A percentile compares a stretch with the other conserved stretches of the same genome.
phyloP scores from a whole-genome alignment of 2,797 vertebrate genomes.

The Limosa lapponica region DNA sequence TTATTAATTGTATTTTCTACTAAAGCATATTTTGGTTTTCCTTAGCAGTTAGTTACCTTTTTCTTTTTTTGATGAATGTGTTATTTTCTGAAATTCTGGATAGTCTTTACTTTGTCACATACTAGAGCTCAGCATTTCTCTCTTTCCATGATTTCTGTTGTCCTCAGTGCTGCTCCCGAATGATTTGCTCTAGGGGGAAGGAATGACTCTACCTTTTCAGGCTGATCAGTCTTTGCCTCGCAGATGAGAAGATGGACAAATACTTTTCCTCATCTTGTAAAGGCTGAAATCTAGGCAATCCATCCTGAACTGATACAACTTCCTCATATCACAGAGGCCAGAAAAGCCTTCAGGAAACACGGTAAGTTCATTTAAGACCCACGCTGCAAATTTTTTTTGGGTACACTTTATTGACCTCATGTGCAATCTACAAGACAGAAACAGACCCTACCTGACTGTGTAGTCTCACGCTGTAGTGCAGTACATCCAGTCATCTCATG shows the following conservation, averaged over 20 bases:
- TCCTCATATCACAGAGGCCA: neutral
- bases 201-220: neutral
- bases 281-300: neutral
- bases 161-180: neutral
- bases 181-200: accelerated
- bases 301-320: neutral
- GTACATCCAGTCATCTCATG: neutral
- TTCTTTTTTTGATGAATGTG: neutral
- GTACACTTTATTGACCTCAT: neutral
- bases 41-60: neutral
- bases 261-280: neutral
- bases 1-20: neutral
- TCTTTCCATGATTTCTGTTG: neutral
- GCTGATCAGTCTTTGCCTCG: neutral
- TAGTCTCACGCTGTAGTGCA: neutral
- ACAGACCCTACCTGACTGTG: neutral
- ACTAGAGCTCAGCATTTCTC: neutral
- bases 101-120: neutral
- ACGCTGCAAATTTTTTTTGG: accelerated
- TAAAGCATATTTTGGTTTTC: neutral
- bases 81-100: neutral
- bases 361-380: neutral
- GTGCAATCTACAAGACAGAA: neutral
- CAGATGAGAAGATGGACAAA: neutral
- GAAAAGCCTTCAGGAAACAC: neutral